A percentile compares a stretch with the other conserved stretches of the same genome.
These are phyloP conservation scores for Lepidurus couesii DNA, from an alignment of 1,140 invertebrate genomes.

Conservation along the genomic window DNA sequence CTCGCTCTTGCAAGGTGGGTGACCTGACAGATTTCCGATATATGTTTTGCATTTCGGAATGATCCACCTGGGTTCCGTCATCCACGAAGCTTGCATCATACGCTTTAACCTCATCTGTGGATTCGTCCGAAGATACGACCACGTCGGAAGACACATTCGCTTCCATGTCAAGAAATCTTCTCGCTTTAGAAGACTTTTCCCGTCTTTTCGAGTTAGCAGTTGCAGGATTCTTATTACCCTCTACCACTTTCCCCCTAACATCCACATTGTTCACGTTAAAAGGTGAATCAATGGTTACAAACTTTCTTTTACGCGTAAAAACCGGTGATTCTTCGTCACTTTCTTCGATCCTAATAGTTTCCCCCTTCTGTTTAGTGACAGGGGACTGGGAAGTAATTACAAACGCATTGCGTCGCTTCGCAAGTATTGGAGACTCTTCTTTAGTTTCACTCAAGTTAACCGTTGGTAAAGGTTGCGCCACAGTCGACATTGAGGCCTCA, in stretches of 20 bases:
- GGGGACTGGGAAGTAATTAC: constrained; percentile 7
- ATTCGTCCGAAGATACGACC: constrained; percentile 26
- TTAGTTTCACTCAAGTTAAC: not conserved
- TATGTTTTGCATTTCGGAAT: constrained; percentile 24
- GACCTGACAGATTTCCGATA: constrained; percentile 28
- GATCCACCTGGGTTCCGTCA: not conserved
- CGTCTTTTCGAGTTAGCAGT: not conserved
- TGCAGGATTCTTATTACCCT: not conserved
- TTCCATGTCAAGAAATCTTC: constrained; percentile 27
- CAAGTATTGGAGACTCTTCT: not conserved
- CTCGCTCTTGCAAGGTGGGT: not conserved
- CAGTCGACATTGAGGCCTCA: not conserved
- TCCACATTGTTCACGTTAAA: not conserved
- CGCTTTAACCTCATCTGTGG: not conserved
- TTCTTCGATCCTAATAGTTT: not conserved
- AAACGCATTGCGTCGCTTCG: not conserved
- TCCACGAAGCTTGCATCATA: constrained; percentile 32
- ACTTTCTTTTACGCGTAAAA: constrained; percentile 25
- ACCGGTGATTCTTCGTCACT: constrained; percentile 30
- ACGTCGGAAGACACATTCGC: constrained; percentile 27
- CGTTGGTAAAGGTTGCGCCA: not conserved
- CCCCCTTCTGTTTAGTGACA: not conserved
- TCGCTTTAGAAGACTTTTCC: not conserved
- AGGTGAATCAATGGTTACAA: constrained; percentile 12
- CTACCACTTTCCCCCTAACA: not conserved